Evolutionary conservation across 2,113 vertebrate species (phyloP).

Genomic region (Chaetura pelagica): DNA sequence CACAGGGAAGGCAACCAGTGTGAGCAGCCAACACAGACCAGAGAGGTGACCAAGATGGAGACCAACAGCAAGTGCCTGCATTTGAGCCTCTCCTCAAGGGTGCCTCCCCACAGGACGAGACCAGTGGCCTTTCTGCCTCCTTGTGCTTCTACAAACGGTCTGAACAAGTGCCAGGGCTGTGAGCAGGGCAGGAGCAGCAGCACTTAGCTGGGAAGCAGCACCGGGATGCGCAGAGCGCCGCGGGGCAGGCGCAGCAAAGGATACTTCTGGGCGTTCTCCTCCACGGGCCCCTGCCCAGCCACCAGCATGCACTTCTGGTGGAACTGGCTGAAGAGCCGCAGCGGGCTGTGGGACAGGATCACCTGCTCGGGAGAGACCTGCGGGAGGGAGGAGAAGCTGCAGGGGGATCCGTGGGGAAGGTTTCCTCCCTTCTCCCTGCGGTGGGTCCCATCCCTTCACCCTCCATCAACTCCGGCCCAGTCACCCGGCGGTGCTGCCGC

Average conservation of each 20-base stretch:
- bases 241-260: conserved; percentile 55
- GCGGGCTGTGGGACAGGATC: conserved; percentile 92
- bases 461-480: neutral
- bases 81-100: neutral
- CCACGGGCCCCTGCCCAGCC: conserved; percentile 89
- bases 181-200: neutral
- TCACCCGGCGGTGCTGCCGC: fast-evolving
- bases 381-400: neutral
- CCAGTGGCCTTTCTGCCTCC: neutral
- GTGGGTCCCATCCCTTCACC: too few species aligned
- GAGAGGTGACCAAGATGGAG: neutral
- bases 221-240: fast-evolving
- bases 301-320: conserved; percentile 88
- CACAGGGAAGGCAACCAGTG: fast-evolving
- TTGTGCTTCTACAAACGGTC: neutral
- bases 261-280: conserved; percentile 92
- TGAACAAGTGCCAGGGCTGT: fast-evolving
- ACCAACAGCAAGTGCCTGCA: neutral
- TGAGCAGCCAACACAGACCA: neutral
- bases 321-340: conserved; percentile 87
- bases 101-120: neutral
- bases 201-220: fast-evolving
- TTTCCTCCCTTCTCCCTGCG: fast-evolving
- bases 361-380: conserved; percentile 94
- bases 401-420: fast-evolving